Base-by-base conservation (phyloP, 2,888 invertebrate genomes). In the Tiliacea aurago region DNA sequence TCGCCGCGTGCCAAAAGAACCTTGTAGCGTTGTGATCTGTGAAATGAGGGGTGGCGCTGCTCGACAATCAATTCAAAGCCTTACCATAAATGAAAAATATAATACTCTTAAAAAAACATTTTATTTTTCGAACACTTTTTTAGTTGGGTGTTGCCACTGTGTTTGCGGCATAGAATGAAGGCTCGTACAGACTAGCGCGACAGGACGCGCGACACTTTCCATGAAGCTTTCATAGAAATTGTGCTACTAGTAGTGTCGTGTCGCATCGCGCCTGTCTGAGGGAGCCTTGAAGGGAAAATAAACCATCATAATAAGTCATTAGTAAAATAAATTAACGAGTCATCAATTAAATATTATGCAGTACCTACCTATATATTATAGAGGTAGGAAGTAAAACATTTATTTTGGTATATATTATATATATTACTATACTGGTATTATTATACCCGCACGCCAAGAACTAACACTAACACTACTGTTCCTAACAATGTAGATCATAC, bases 401-500 rank as follows among this genome's bases (percentile, higher is more conserved):
- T 58, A 13, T 18, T 33, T 45, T 18, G 59, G 9, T 28, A 28
- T 28, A n/a, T 28, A 28, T 28, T 28, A 10, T 13, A n/a, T n/a
- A n/a, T n/a, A n/a, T n/a, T n/a, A n/a, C n/a, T n/a, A n/a, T n/a
- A n/a, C n/a, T n/a, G n/a, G n/a, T n/a, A 20, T 13, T 37, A 20
- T 18, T 7, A 4, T 0, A 11, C 0, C 1, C 0, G 9, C 13
- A 23, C 2, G 1, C 2, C 13, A 43, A n/a, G 4, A 47, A 63
- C 63, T n/a, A n/a, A 41, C 4, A 28, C 28, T 28, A n/a, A n/a
- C n/a, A n/a, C n/a, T 28, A 73, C 23, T 73, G 6, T 15, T 53
- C 18, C 15, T 62, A 49, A 56, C 28, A 28, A 33, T 33, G 33
- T 37, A 37, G 3, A 37, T 37, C 37, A 37, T 37, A 28, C 13